Percentiles rank a stretch among this genome's conserved stretches.
Evolutionary conservation across 1,140 invertebrate genomes (phyloP).

Genomic region (Camponotus vicinus): DNA sequence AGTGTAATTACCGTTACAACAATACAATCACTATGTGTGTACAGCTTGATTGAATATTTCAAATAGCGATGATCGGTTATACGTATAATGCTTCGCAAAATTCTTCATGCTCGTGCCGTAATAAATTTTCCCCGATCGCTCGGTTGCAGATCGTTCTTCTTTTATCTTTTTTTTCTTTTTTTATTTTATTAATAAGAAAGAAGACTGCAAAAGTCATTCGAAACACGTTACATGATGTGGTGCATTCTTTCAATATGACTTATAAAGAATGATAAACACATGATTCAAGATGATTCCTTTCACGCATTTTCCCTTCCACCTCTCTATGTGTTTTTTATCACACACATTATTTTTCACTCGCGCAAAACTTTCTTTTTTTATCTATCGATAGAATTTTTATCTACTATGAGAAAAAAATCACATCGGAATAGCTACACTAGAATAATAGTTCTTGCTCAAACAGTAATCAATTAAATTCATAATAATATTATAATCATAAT

Average conservation of each 20-base stretch:
- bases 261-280: conserved; percentile 60
- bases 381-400: conserved; percentile 51
- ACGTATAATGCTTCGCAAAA: conserved; percentile 40
- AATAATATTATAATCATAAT: conserved; percentile 47
- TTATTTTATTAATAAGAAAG: conserved; percentile 30
- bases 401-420: conserved; percentile 73
- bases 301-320: conserved; percentile 23
- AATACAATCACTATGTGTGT: conserved; percentile 59
- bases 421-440: conserved; percentile 66
- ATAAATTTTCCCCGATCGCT: conserved; percentile 61
- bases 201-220: conserved; percentile 42
- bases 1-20: conserved; percentile 68
- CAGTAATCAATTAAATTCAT: conserved; percentile 67
- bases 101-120: conserved; percentile 40
- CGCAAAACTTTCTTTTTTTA: conserved; percentile 16
- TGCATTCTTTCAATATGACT: conserved; percentile 45
- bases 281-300: conserved; percentile 49
- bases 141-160: conserved; percentile 4
- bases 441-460: conserved; percentile 58
- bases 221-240: conserved; percentile 71
- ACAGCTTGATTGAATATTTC: conserved; percentile 71
- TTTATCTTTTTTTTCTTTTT: conserved; percentile 15
- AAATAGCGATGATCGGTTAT: conserved; percentile 55
- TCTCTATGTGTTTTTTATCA: conserved; percentile 22
- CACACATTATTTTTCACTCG: conserved; percentile 26